Percentiles rank a stretch among this genome's conserved stretches.
These are phyloP conservation scores for Platypus cylindrus DNA, from an alignment of 2,888 invertebrate genomes.

Conservation along the genomic window DNA sequence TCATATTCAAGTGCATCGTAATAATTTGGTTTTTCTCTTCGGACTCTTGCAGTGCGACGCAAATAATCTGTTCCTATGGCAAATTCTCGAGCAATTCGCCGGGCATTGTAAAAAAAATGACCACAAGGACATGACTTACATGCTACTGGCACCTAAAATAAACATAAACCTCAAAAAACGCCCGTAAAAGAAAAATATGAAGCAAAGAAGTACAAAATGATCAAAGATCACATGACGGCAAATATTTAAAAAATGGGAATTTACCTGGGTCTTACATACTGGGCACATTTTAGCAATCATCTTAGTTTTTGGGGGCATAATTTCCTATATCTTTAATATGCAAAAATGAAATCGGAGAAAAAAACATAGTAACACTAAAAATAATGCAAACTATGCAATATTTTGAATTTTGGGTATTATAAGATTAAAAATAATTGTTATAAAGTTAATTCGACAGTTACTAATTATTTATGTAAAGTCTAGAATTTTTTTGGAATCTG, in stretches of 20 bases:
- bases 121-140: slow-evolving; percentile 76
- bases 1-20: slow-evolving; percentile 73
- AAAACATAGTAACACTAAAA: no score
- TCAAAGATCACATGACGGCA: background rate
- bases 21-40: slow-evolving; percentile 67
- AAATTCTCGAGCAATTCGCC: slow-evolving; percentile 39
- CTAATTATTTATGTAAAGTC: no score
- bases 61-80: slow-evolving; percentile 42
- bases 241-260: background rate
- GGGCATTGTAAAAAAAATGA: slow-evolving; percentile 62
- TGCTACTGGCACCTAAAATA: slow-evolving; percentile 62
- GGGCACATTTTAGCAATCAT: slow-evolving; percentile 31
- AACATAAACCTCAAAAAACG: slow-evolving; percentile 3
- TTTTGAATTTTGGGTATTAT: no score
- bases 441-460: no score
- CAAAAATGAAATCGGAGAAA: no score
- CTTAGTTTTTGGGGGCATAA: slow-evolving; percentile 21
- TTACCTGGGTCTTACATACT: slow-evolving; percentile 27
- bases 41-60: slow-evolving; percentile 58
- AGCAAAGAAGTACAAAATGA: slow-evolving; percentile 1
- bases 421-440: no score
- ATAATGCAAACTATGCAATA: no score
- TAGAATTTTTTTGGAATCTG: no score
- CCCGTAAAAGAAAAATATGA: background rate
- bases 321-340: no score